Evolutionary conservation across 2,113 vertebrate genomes (phyloP), one percentile per base, ranked within the genome.

Genomic region (Colius striatus): DNA sequence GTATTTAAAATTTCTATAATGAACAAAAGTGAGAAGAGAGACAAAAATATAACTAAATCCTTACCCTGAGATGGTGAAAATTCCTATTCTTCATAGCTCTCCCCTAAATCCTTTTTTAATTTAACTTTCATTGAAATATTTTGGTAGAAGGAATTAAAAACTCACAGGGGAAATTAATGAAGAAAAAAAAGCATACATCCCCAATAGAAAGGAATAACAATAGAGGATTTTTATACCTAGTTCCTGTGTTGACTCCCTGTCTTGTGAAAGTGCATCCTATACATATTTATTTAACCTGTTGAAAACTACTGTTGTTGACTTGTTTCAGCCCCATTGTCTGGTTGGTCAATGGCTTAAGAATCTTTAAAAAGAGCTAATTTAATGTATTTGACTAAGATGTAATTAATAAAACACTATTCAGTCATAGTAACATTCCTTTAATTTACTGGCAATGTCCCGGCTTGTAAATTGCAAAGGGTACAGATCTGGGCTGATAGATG

Each of bases 21-120:
- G 25, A 77, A 51, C 22, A 74, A 63, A 77, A 84, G 6, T 54
- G 20, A 90, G 61, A 89, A 78, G 34, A 34, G 7, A 84, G 65
- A 14, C 70, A 89, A 92, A 63, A 81, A 41, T 71, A 48, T 16
- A 89, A 53, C 45, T 87, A 68, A 95, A 87, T 75, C 26, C 73
- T 89, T 72, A 72, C 25, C 30, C 14, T 2, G n/a, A 89, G 66
- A 53, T 45, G 84, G 10, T 57, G 66, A 79, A 92, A 72, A 84
- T 75, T 87, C 50, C 13, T 43, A 10, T 87, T 84, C 29, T 92
- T 92, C 54, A 65, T 75, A 72, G 11, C 6, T 61, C 6, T 61
- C 30, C 7, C 5, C 54, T 15, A 92, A 94, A 95, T 91, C 76
- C 67, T 68, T 67, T 92, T 92, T 91, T 67, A 93, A 94, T 93